Percentiles rank a stretch among this genome's conserved stretches.
Evolutionary conservation across 2,797 vertebrate species (phyloP).

Genomic region (Scleropages formosus): DNA sequence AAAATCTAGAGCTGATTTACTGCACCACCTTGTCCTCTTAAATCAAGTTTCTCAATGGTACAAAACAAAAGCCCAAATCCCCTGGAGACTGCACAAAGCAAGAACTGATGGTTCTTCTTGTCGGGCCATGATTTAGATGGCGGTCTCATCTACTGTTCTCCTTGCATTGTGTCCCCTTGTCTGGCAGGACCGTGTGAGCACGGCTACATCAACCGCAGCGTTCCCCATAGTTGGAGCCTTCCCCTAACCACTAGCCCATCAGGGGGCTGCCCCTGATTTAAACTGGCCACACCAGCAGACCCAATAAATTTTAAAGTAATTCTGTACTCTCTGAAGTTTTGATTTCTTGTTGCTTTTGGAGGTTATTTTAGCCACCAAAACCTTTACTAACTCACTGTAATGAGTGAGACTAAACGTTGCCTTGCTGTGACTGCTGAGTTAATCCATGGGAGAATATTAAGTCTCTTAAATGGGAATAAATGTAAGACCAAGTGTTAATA

Average conservation of each 20-base stretch:
- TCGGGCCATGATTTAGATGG: constrained; percentile 95
- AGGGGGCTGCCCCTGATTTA: constrained; percentile 91
- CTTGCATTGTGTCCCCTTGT: constrained; percentile 78
- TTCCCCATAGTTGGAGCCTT: constrained; percentile 83
- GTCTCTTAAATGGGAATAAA: constrained; percentile 73
- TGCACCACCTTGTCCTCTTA: constrained; percentile 64
- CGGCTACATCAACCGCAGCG: constrained; percentile 80
- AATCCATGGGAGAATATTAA: constrained; percentile 60
- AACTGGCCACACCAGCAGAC: constrained; percentile 79
- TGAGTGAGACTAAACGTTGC: constrained; percentile 91
- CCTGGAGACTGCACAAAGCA: constrained; percentile 58
- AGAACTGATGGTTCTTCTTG: constrained; percentile 88
- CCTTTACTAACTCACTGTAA: constrained; percentile 98
- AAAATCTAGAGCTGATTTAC: constrained; percentile 72
- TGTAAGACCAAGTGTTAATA: constrained; percentile 45
- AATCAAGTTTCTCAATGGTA: constrained; percentile 73
- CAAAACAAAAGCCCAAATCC: constrained; percentile 45
- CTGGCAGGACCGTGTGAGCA: constrained; percentile 79
- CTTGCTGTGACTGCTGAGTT: constrained; percentile 56
- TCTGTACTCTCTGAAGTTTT: constrained; percentile 89
- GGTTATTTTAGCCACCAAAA: constrained; percentile 85
- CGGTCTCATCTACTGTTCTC: constrained; percentile 78
- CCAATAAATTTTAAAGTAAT: constrained; percentile 91
- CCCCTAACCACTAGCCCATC: constrained; percentile 84
- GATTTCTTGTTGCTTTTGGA: constrained; percentile 82